Percentiles rank a stretch among this genome's conserved stretches.
phyloP scores from a whole-genome alignment of 2,888 invertebrate species.

The Drosophila setosimentum region DNA sequence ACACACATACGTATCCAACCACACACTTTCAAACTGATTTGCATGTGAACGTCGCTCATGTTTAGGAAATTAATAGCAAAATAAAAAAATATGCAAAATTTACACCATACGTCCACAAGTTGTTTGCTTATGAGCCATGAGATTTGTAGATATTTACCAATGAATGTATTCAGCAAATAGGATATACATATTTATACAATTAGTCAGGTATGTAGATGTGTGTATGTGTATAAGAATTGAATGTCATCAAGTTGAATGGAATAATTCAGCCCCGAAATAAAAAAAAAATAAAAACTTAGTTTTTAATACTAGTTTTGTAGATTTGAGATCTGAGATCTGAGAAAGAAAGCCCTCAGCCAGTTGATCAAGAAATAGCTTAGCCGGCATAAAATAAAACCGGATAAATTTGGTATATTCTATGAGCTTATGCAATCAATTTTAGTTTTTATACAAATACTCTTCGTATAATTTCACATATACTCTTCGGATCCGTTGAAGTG shows the following conservation, averaged over 20 bases:
- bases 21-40: constrained; percentile 49
- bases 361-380: constrained; percentile 1
- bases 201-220: background rate
- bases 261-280: constrained; percentile 13
- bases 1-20: too few species aligned
- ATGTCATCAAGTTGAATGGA: background rate
- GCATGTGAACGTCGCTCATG: constrained; percentile 61
- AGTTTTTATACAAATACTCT: background rate
- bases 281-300: background rate
- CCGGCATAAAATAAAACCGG: constrained; percentile 18
- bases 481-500: background rate
- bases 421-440: background rate
- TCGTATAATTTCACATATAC: background rate
- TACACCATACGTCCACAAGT: constrained; percentile 50
- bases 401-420: background rate
- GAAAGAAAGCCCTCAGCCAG: background rate
- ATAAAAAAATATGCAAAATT: constrained; percentile 68
- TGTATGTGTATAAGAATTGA: constrained; percentile 3
- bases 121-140: constrained; percentile 46
- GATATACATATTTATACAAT: constrained; percentile 3
- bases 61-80: constrained; percentile 57
- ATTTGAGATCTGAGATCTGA: background rate
- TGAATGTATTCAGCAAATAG: constrained; percentile 20
- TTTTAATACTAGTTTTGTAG: constrained; percentile 5
- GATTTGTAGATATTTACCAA: constrained; percentile 26